phyloP scores from a whole-genome alignment of 2,113 vertebrate species.

The Cynopterus brachyotis region DNA sequence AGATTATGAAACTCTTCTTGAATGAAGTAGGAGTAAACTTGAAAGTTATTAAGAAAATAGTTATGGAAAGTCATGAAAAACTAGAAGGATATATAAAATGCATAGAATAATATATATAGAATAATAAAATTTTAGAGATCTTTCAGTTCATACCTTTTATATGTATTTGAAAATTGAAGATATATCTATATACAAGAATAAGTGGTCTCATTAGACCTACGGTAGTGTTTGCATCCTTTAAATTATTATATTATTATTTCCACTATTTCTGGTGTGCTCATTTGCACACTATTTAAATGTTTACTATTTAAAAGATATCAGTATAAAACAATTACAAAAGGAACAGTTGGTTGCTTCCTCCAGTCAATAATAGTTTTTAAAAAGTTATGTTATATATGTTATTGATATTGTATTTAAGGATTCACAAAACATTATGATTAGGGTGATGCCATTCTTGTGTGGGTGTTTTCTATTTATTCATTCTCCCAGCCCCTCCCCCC shows the following conservation, averaged over 20 bases:
- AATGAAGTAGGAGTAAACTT: not conserved
- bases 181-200: not conserved
- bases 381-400: not conserved
- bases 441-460: not conserved
- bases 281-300: not conserved
- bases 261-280: not conserved
- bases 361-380: not conserved
- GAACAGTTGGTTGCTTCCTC: not conserved
- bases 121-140: not conserved
- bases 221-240: not conserved
- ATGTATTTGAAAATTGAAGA: not conserved
- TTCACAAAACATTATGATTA: not conserved
- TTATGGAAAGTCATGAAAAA: not conserved
- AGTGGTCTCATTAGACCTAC: not conserved
- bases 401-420: not conserved
- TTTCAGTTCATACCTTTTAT: not conserved
- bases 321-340: not conserved
- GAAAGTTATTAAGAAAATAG: not conserved
- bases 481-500: no score
- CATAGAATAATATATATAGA: not conserved
- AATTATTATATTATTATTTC: not conserved
- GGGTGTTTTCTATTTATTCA: not conserved
- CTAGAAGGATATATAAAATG: not conserved
- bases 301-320: constrained; percentile 16
- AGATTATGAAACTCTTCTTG: not conserved